These are phyloP conservation scores for Amia ocellicauda DNA, from an alignment of 2,113 vertebrate species.

Conservation along the genomic window DNA sequence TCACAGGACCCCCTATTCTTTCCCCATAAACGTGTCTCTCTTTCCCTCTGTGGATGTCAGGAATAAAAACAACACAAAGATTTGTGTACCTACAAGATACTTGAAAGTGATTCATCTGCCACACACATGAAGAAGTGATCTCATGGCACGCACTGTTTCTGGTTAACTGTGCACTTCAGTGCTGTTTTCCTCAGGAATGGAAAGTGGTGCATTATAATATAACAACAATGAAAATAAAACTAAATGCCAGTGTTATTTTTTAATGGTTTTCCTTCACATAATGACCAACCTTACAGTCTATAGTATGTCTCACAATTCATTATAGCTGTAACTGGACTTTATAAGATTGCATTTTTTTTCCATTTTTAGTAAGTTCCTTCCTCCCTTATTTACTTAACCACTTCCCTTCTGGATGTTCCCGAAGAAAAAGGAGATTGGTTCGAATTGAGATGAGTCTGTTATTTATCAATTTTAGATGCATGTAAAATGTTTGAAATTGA, in stretches of 20 bases:
- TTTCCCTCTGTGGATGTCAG: constrained; percentile 19
- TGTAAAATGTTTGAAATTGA: no score
- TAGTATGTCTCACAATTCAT: neutral
- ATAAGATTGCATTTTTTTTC: neutral
- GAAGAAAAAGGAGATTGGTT: no score
- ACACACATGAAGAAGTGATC: constrained; percentile 9
- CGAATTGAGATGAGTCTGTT: no score
- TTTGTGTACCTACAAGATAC: constrained; percentile 7
- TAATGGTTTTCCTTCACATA: neutral
- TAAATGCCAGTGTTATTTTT: neutral
- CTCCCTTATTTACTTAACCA: no score
- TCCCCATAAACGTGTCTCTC: constrained; percentile 1
- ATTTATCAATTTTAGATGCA: no score
- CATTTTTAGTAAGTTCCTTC: no score
- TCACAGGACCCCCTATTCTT: constrained; percentile 20
- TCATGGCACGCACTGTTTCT: constrained; percentile 5
- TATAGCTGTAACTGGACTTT: neutral
- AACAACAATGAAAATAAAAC: constrained; percentile 3
- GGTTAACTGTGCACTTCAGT: constrained; percentile 10
- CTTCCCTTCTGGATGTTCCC: no score
- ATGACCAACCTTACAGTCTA: neutral
- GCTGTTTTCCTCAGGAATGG: neutral
- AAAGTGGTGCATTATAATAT: neutral
- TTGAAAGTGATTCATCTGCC: constrained; percentile 4
- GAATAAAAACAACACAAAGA: constrained; percentile 16